Evolutionary conservation across 1,140 invertebrate genomes (phyloP).

Genomic region (Thaumetopoea pityocampa): DNA sequence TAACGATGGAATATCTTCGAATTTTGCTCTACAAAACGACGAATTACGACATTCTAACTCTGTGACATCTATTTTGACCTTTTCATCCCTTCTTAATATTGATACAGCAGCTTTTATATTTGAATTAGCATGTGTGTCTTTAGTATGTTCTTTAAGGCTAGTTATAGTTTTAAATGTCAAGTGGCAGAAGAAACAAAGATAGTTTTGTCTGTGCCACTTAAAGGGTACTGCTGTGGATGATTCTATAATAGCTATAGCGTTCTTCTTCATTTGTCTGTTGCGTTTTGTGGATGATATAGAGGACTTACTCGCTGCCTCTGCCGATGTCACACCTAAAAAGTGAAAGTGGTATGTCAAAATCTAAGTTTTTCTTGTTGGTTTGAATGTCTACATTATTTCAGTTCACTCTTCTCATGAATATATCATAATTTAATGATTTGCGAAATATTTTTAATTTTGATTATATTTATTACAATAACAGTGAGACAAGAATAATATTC

Average conservation of each 20-base stretch:
- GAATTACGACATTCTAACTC: slow-evolving; percentile 26
- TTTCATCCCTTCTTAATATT: slow-evolving; percentile 56
- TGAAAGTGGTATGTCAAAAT: no score
- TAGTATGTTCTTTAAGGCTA: slow-evolving; percentile 47
- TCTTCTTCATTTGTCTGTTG: slow-evolving; percentile 57
- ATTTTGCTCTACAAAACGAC: slow-evolving; percentile 33
- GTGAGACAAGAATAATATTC: no score
- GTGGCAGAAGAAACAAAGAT: slow-evolving; percentile 64
- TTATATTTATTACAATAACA: no score
- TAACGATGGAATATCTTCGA: slow-evolving; percentile 28
- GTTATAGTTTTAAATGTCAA: slow-evolving; percentile 37
- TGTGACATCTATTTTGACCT: slow-evolving; percentile 61
- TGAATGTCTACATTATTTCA: no score
- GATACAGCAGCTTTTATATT: slow-evolving; percentile 53
- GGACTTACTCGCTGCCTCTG: slow-evolving; percentile 40
- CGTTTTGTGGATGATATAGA: slow-evolving; percentile 48
- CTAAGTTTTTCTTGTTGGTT: no score
- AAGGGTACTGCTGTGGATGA: slow-evolving; percentile 50
- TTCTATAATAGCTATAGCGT: slow-evolving; percentile 54
- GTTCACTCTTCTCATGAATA: no score
- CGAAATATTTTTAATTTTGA: no score
- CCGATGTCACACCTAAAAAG: slow-evolving; percentile 55
- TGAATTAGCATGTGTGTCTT: slow-evolving; percentile 32
- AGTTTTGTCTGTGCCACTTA: slow-evolving; percentile 64
- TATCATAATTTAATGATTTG: no score